Conservation (phyloP, 2,797 vertebrate species). For the Ctenochaetus hawaiiensis region DNA sequence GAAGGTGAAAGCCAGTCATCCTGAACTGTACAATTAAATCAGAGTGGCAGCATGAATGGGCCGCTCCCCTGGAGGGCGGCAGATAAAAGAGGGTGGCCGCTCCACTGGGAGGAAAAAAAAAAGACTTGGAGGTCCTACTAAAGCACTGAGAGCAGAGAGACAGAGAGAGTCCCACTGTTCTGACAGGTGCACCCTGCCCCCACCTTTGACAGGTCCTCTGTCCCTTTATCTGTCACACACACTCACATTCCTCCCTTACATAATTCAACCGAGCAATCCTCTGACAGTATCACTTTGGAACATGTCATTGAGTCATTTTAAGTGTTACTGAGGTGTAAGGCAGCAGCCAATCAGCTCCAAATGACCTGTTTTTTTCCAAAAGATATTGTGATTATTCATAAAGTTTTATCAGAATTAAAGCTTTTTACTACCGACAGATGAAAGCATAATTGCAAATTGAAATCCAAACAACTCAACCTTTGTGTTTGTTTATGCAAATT, state of each 20-base stretch:
- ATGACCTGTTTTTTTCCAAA: not conserved
- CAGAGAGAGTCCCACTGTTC: conserved; percentile 24
- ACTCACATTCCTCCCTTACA: not conserved
- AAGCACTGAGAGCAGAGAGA: conserved; percentile 29
- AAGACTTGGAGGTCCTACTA: conserved; percentile 48
- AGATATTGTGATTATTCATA: too few species aligned
- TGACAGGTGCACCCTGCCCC: conserved; percentile 34
- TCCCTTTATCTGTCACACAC: conserved; percentile 34
- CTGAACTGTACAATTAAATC: conserved; percentile 87
- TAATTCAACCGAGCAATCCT: conserved; percentile 2
- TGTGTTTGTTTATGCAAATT: not conserved
- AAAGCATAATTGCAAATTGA: not conserved
- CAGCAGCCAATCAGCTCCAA: not conserved
- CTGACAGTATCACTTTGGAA: not conserved
- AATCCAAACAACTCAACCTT: not conserved
- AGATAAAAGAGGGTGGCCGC: conserved; percentile 69
- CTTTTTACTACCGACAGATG: not conserved
- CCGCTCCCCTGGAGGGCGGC: conserved; percentile 67
- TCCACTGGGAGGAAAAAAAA: conserved; percentile 17
- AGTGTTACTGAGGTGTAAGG: not conserved
- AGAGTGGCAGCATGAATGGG: conserved; percentile 67
- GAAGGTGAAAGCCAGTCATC: conserved; percentile 85
- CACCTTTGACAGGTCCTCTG: conserved; percentile 38
- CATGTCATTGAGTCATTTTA: not conserved
- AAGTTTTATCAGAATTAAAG: not conserved